A percentile compares a stretch with the other conserved stretches of the same genome.
Conservation (phyloP, 2,113 vertebrate genomes). For the Entomyzon cyanotis region DNA sequence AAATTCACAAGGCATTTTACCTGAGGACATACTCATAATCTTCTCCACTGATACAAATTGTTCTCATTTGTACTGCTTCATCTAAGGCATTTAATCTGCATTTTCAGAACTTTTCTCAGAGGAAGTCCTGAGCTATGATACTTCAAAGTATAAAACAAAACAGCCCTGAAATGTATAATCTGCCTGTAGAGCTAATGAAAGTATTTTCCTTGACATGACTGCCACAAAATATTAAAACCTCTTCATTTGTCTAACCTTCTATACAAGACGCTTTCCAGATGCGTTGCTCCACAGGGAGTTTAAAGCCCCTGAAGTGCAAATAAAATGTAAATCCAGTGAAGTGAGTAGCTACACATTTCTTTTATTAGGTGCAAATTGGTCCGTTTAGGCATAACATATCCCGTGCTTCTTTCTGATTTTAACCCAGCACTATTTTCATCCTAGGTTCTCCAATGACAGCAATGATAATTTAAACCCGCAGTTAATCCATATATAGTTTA, state of each 20-base stretch:
- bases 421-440: background rate
- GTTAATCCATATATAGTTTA: background rate
- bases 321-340: constrained; percentile 2
- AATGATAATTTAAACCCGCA: background rate
- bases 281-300: background rate
- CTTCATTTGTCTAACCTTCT: background rate
- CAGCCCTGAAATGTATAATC: background rate
- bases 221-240: background rate
- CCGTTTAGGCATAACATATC: background rate
- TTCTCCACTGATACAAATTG: background rate
- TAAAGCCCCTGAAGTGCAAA: constrained; percentile 11
- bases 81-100: background rate
- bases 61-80: background rate
- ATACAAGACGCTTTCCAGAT: background rate
- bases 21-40: background rate
- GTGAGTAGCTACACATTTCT: background rate
- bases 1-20: constrained; percentile 44
- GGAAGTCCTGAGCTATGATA: background rate
- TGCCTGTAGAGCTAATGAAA: background rate
- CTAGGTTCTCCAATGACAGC: background rate
- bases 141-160: background rate
- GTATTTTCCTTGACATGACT: background rate
- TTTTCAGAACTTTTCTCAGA: background rate
- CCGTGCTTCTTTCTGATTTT: background rate
- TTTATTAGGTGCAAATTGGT: constrained; percentile 5